Base-by-base conservation (phyloP, 1,140 invertebrate species). In the Lethocerus indicus region DNA sequence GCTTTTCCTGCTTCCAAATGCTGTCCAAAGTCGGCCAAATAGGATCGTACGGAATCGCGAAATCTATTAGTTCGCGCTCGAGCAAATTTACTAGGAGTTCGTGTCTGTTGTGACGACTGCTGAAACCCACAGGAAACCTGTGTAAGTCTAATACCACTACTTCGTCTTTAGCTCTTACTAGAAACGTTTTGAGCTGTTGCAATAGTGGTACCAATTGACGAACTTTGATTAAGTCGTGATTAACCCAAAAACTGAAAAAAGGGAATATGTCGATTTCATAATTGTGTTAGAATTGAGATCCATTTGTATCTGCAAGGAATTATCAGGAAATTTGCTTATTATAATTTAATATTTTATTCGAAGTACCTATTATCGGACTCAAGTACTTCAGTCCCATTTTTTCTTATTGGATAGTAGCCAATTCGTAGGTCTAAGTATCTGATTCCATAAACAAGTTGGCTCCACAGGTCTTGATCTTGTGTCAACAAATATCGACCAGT, bases 391-490 rank as follows among this genome's bases (percentile, higher is more conserved):
- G 51, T 39, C 2, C 42, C 29, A 42, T 58, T 58, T 5, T 59
- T 61, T 41, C 61, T 65, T 2, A 55, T 48, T 1, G 65, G 55
- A 47, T 74, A 73, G 57, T 67, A 75, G 49, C 75, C 76, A 47
- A 82, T 67, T 51, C 83, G 74, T 18, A 89, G 70, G 64, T 89
- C 84, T 21, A 89, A 66, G 60, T 86, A 87, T 56, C 85, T 68
- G 58, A 86, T 78, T 25, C 85, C 84, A 59, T 84, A 79, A 1
- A 83, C 75, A 13, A 88, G 66, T 60, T 87, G 84, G 0, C 73
- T 73, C 76, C 81, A 87, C 18, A 87, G 69, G 57, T 79, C 75
- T 35, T 79, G 74, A 60, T 87, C 81, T 63, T 89, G 86, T 20
- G 73, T 76, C 5, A 73, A 56, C 6, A 61, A 50, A 54, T 72